Evolutionary conservation across 1,140 invertebrate genomes (phyloP), one percentile per base, ranked within the genome.

Genomic region (Papilio helenus): DNA sequence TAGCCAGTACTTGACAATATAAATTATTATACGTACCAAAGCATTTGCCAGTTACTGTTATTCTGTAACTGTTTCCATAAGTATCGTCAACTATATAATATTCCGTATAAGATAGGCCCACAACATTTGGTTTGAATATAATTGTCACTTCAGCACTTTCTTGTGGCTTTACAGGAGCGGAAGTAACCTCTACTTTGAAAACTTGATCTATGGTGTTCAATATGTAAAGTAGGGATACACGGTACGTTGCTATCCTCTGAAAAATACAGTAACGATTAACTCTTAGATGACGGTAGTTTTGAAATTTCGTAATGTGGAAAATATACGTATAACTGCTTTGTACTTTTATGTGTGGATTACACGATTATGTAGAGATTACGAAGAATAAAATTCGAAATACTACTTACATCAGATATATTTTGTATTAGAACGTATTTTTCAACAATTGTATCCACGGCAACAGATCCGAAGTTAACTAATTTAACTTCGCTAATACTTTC

Each of bases 31-130:
- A 61, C 83, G 89, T 79, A 93, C 93, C 93, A 79, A 87, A 91
- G 77, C 89, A 90, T 82, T 86, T 90, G 65, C 93, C 93, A 44
- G 84, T 89, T n/a, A 92, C 83, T 46, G 90, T 93, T 42, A 94
- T 78, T 80, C 88, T 86, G 51, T 90, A 92, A 79, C 79, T 83
- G 83, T 90, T 90, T 8, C 90, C 90, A 49, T 80, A 81, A 12
- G 88, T 90, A 51, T 93, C 91, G 72, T 93, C 92, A 34, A 94
- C 81, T 8, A 93, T 79, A 72, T 88, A 94, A 83, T 94, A 93
- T 26, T 94, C 91, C 3, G 91, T 92, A 76, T 88, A 93, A 5
- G 88, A 87, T 72, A 93, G 91, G 0, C 87, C 84, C 0, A 87
- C 80, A 9, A 89, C 79, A 61, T 87, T 90, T 5, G 93, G 90